phyloP scores from a whole-genome alignment of 1,140 invertebrate genomes.

The Agrilus planipennis region DNA sequence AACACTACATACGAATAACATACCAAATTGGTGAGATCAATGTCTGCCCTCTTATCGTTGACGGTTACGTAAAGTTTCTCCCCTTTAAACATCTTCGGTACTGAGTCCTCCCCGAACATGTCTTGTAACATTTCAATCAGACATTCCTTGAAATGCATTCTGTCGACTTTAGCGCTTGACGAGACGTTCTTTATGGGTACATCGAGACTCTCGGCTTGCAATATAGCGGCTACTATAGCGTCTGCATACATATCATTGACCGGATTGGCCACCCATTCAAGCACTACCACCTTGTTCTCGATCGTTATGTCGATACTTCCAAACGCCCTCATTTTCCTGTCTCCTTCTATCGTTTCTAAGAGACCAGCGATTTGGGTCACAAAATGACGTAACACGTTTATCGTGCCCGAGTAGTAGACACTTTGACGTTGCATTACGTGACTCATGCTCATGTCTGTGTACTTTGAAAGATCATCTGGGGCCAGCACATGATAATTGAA shows the following conservation, averaged over 20 bases:
- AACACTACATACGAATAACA: too few relatives aligned
- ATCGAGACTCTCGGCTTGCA: slow-evolving; percentile 63
- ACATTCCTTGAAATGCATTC: slow-evolving; percentile 87
- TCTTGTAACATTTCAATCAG: slow-evolving; percentile 86
- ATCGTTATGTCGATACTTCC: slow-evolving; percentile 68
- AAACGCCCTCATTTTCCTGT: slow-evolving; percentile 64
- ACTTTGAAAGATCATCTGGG: slow-evolving; percentile 82
- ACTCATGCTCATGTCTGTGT: slow-evolving; percentile 91
- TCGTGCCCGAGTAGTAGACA: slow-evolving; percentile 71
- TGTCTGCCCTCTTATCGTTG: slow-evolving; percentile 71
- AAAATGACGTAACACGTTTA: slow-evolving; percentile 69
- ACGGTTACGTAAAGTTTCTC: slow-evolving; percentile 79
- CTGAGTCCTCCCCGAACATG: slow-evolving; percentile 89
- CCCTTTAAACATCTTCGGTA: slow-evolving; percentile 90
- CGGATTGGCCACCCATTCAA: slow-evolving; percentile 88
- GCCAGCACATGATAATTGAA: slow-evolving; percentile 96
- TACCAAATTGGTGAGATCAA: slow-evolving; percentile 73
- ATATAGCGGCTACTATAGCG: slow-evolving; percentile 72
- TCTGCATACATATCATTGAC: slow-evolving; percentile 98
- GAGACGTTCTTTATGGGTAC: slow-evolving; percentile 45
- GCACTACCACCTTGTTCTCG: slow-evolving; percentile 71
- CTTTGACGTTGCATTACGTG: slow-evolving; percentile 85
- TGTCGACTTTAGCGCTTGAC: slow-evolving; percentile 56
- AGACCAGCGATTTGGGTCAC: slow-evolving; percentile 59
- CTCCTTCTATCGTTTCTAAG: slow-evolving; percentile 57